Evolutionary conservation across 2,797 vertebrate genomes (phyloP).

Genomic region (Denticeps clupeoides): DNA sequence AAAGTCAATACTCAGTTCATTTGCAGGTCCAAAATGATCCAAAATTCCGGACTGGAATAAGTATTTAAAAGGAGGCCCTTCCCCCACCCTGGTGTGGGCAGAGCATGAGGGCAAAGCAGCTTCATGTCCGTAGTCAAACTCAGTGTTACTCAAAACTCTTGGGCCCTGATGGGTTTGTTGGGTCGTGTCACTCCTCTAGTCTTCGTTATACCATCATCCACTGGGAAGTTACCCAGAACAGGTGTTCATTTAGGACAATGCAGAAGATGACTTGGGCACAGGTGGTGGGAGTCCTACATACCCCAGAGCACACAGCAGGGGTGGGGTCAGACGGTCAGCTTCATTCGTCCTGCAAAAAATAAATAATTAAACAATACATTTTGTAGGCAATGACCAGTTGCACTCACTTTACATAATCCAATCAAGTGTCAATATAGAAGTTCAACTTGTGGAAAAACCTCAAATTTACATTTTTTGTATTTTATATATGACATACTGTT

Average conservation of each 20-base stretch:
- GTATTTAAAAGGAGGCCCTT: neutral
- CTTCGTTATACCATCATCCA: too few species aligned
- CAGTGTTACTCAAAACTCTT: too few species aligned
- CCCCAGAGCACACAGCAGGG: neutral
- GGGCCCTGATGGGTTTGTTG: too few species aligned
- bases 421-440: neutral
- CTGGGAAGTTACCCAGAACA: slow-evolving; percentile 1
- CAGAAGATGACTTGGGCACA: neutral
- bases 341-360: slow-evolving; percentile 51
- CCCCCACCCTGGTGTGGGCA: too few species aligned
- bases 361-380: neutral
- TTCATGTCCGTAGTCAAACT: too few species aligned
- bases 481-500: too few species aligned
- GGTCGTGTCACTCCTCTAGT: too few species aligned
- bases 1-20: slow-evolving; percentile 29
- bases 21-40: neutral
- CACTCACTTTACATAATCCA: too few species aligned
- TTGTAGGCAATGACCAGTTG: neutral
- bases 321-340: slow-evolving; percentile 47
- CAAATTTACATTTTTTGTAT: too few species aligned
- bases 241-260: neutral
- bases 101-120: too few species aligned
- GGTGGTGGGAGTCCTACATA: neutral
- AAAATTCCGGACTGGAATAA: neutral
- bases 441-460: too few species aligned